These are phyloP conservation scores for Euwallacea similis DNA, from an alignment of 1,140 invertebrate genomes.

Conservation along the genomic window DNA sequence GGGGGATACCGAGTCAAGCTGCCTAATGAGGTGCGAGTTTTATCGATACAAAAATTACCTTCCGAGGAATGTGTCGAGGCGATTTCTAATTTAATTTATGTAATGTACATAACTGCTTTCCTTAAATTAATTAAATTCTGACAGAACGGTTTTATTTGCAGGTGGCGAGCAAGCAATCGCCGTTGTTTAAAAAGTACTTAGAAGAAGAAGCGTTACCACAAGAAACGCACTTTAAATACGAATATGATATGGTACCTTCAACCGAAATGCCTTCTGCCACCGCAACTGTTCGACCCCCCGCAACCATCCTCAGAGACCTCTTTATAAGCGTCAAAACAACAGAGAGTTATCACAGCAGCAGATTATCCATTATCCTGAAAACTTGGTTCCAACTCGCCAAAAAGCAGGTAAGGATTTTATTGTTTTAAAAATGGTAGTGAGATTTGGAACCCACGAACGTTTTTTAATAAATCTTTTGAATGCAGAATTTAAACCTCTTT, in stretches of 20 bases:
- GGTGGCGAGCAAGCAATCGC: constrained; percentile 22
- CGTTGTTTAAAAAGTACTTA: constrained; percentile 37
- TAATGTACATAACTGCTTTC: neutral
- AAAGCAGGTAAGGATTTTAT: constrained; percentile 82
- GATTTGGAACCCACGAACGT: too few relatives aligned
- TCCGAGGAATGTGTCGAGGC: neutral
- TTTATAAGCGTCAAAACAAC: constrained; percentile 96
- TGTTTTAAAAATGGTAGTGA: too few relatives aligned
- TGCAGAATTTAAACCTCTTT: too few relatives aligned
- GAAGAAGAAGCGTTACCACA: constrained; percentile 41
- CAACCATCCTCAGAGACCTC: constrained; percentile 77
- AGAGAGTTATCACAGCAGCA: constrained; percentile 78
- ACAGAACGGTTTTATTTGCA: constrained; percentile 12
- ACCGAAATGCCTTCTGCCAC: constrained; percentile 56
- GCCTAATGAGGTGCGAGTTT: constrained; percentile 3
- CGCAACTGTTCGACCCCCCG: constrained; percentile 66
- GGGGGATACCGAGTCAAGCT: neutral
- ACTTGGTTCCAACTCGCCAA: constrained; percentile 92
- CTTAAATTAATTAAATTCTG: neutral
- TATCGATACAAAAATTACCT: neutral
- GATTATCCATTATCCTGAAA: constrained; percentile 84
- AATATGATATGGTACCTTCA: constrained; percentile 34
- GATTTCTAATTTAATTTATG: neutral
- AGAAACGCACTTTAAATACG: constrained; percentile 31
- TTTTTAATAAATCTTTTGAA: too few relatives aligned